Evolutionary conservation across 2,113 vertebrate species (phyloP), one percentile per base, ranked within the genome.

Genomic region (Ranitomeya imitator): DNA sequence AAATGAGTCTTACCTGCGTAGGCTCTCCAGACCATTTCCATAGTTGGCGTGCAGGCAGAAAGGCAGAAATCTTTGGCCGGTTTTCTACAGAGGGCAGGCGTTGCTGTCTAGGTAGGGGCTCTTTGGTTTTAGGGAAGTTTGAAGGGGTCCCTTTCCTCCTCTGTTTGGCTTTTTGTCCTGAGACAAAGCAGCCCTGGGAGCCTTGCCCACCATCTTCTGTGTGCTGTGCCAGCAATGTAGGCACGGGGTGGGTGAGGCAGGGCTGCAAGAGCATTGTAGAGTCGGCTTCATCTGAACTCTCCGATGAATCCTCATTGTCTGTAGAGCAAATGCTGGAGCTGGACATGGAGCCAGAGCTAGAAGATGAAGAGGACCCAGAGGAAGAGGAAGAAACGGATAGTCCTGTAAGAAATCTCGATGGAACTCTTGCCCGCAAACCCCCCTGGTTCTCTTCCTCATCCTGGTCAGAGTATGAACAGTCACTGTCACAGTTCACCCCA

Each of bases 1-100:
- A 69, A 54, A 51, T 23, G 4, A 55, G 15, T 45, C 55, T 54
- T 52, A 99, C 98, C 97, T 99, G 98, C 0, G 98, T 99, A 88
- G 98, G 98, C 92, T 95, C 97, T 92, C 98, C 98, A 0, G 97
- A 98, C 98, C 98, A 99, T 92, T 96, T 96, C 98, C 98, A 99
- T 92, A 97, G 95, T 93, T 97, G 97, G 90, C 96, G 95, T 1
- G 97, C 96, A 1, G 97, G 94, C 89, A 98, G 94, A 93, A 97
- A 98, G 83, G 96, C 90, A 0, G 97, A 96, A 92, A 97, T 95
- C 95, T 98, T 99, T 93, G 97, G 96, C 93, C 96, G 96, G 91
- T 93, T 96, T 90, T 97, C 96, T 89, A 97, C 96, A 82, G 96
- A 91, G 85, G 96, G 95, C 93, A 97, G 94, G 91, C 96, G 96